Conservation (phyloP, 2,797 vertebrate species). For the Leptatherina wallacei region DNA sequence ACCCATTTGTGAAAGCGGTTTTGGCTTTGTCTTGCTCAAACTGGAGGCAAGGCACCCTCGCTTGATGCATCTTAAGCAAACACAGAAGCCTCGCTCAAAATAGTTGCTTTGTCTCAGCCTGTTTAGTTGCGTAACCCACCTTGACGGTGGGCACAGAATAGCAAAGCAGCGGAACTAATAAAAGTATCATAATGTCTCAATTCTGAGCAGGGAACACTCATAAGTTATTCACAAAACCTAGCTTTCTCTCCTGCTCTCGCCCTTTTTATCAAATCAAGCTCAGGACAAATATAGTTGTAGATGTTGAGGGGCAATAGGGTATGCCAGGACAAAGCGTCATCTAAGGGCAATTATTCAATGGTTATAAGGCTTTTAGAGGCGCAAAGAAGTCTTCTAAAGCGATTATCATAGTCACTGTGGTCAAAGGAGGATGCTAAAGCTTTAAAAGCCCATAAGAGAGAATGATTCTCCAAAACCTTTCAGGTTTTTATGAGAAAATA, state of each 20-base stretch:
- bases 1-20: not conserved
- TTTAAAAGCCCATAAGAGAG: constrained; percentile 62
- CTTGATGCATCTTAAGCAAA: constrained; percentile 37
- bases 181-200: constrained; percentile 52
- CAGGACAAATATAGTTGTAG: constrained; percentile 37
- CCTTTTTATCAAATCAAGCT: constrained; percentile 48
- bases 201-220: constrained; percentile 47
- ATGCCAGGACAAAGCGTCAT: constrained; percentile 18
- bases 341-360: constrained; percentile 23
- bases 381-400: constrained; percentile 22
- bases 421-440: constrained; percentile 51
- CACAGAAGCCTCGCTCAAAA: constrained; percentile 34
- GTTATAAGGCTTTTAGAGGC: constrained; percentile 32
- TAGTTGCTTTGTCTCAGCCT: constrained; percentile 48
- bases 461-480: constrained; percentile 58
- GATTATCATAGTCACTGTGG: constrained; percentile 41
- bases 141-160: constrained; percentile 49
- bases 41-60: constrained; percentile 16
- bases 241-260: constrained; percentile 21
- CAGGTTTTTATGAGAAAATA: constrained; percentile 66
- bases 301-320: constrained; percentile 11
- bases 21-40: constrained; percentile 11
- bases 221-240: constrained; percentile 58
- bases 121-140: constrained; percentile 62
- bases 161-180: constrained; percentile 67